Percentiles rank a stretch among this genome's conserved stretches.
Conservation (phyloP, 2,797 vertebrate species). For the Notolabrus celidotus region DNA sequence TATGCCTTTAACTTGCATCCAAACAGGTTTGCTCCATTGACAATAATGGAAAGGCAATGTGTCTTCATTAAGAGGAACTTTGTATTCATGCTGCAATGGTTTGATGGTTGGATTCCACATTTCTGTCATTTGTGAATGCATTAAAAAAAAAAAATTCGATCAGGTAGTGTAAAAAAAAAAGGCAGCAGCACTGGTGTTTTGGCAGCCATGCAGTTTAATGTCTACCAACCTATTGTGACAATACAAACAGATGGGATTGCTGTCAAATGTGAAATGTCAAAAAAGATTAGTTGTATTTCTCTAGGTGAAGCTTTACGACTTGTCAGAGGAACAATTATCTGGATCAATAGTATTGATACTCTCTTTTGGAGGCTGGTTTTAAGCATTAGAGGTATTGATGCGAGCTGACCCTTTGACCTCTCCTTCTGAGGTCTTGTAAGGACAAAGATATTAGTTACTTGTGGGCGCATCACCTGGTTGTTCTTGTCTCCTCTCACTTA, state of each 20-base stretch:
- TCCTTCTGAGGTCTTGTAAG: not conserved
- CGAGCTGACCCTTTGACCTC: slow-evolving; percentile 50
- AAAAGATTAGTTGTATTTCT: slow-evolving; percentile 15
- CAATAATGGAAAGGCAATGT: not conserved
- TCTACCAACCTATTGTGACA: not conserved
- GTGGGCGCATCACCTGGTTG: not conserved
- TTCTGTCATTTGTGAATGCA: too few species aligned
- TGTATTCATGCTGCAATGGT: too few species aligned
- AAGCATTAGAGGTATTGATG: slow-evolving; percentile 44
- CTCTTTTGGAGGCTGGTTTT: slow-evolving; percentile 5
- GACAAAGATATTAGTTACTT: not conserved
- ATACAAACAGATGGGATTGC: not conserved
- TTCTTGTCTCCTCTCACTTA: not conserved
- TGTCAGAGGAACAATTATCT: slow-evolving; percentile 21
- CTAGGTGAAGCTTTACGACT: not conserved
- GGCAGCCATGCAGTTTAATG: not conserved
- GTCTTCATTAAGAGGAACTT: too few species aligned
- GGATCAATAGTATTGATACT: slow-evolving; percentile 57
- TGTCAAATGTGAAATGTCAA: slow-evolving; percentile 25
- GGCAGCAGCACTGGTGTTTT: too few species aligned
- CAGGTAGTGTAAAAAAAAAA: too few species aligned
- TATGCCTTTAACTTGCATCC: not conserved
- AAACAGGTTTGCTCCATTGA: not conserved
- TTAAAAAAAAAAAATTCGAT: too few species aligned
- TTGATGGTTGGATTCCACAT: too few species aligned